These are phyloP conservation scores for Zaprionus taronus DNA, from an alignment of 1,140 invertebrate species.

Conservation along the genomic window DNA sequence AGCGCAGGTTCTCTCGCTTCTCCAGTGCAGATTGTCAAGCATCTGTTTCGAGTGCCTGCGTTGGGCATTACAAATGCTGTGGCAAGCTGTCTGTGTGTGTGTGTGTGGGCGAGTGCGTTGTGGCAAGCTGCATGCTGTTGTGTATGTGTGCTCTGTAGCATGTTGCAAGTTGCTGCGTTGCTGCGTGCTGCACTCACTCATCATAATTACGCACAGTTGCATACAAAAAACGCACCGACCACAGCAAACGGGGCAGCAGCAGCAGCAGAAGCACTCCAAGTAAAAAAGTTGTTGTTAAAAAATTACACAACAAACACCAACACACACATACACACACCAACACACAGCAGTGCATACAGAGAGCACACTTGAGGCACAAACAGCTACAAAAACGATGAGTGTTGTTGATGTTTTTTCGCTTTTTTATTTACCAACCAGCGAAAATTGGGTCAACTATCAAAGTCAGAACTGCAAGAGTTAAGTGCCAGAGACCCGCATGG, in stretches of 20 bases:
- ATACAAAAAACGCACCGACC: slow-evolving; percentile 49
- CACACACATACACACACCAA: slow-evolving; percentile 25
- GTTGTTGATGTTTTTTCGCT: slow-evolving; percentile 42
- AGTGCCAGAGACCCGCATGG: slow-evolving; percentile 50
- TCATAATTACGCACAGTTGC: slow-evolving; percentile 80
- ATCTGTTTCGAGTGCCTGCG: slow-evolving; percentile 61
- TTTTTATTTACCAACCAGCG: slow-evolving; percentile 61
- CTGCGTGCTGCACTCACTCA: slow-evolving; percentile 55
- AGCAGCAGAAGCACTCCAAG: slow-evolving; percentile 57
- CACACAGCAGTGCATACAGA: slow-evolving; percentile 28
- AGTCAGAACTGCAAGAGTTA: slow-evolving; percentile 79
- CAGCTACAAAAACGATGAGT: slow-evolving; percentile 68
- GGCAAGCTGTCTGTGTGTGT: slow-evolving; percentile 42
- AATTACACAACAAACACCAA: slow-evolving; percentile 69
- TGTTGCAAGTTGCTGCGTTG: slow-evolving; percentile 36
- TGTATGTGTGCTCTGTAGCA: slow-evolving; percentile 49
- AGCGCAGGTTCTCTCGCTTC: slow-evolving; percentile 31
- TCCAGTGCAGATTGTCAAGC: slow-evolving; percentile 51
- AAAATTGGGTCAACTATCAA: slow-evolving; percentile 82
- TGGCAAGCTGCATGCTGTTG: slow-evolving; percentile 53
- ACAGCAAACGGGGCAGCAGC: slow-evolving; percentile 38
- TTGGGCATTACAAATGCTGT: slow-evolving; percentile 73
- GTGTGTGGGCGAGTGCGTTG: slow-evolving; percentile 49
- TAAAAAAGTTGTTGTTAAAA: slow-evolving; percentile 77
- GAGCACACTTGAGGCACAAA: slow-evolving; percentile 68